Evolutionary conservation across 2,888 invertebrate species (phyloP), one percentile per base, ranked within the genome.

Genomic region (Drosophila differens): DNA sequence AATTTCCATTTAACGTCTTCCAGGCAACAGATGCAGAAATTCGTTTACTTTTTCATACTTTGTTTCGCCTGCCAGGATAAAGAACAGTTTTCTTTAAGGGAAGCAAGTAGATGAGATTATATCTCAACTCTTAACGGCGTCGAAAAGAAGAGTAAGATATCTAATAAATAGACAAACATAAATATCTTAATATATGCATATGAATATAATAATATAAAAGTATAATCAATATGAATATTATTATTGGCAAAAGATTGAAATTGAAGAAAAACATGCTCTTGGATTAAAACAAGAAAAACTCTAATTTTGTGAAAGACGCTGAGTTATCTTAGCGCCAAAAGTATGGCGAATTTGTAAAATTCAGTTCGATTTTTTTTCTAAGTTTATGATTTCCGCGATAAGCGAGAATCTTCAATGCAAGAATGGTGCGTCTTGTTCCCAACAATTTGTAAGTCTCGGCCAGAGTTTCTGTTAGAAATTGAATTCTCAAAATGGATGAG

Each of bases 1-100:
- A 86, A 85, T 81, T 86, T 81, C 70, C 68, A 74, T 69, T 74
- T 76, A 84, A 58, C 79, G 70, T 60, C 51, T 30, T 80, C 41
- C 44, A 25, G 51, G 39, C 37, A 61, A 58, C 82, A 78, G 72
- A 72, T 85, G 87, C 67, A 60, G 44, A 64, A 75, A 73, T 69
- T 72, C 49, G 60, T 81, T 52, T 44, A 16, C 30, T 64, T 65
- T 67, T 30, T 51, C 28, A 49, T 16, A 25, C 25, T 28, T 39
- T n/a, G 6, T 28, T 30, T 39, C 33, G 28, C n/a, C 49, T 22
- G 19, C 0, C 22, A 32, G 39, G 32, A 19, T n/a, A 6, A 39
- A 14, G 5, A 25, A 32, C 5, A 16, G 1, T 19, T 25, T 55
- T 12, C 4, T 37, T 55, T 16, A 47, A 25, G 25, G 25, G 2